Evolutionary conservation across 92 coral and sea anemone genomes (phyloP).

Genomic region (Zoanthus sansibaricus): DNA sequence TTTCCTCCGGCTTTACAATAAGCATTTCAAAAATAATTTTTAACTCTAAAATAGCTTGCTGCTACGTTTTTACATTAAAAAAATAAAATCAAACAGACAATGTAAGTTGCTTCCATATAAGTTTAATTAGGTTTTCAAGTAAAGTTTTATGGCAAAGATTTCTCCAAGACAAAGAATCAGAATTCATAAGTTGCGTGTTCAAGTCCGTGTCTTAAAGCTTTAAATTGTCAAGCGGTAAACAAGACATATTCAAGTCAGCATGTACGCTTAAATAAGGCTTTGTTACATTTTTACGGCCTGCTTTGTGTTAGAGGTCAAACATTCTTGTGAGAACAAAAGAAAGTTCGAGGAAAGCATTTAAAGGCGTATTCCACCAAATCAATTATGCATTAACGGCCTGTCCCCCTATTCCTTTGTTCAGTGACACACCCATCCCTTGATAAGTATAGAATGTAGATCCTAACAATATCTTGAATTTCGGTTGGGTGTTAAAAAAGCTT

Average conservation of each 20-base stretch:
- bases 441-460: not conserved
- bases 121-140: not conserved
- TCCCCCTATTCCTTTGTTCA: conserved; percentile 14
- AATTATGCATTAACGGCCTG: not conserved
- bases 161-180: not conserved
- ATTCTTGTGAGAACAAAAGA: conserved; percentile 8
- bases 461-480: not conserved
- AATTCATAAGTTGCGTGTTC: not conserved
- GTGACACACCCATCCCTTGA: conserved; percentile 30
- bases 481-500: not conserved
- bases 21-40: not conserved
- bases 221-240: not conserved
- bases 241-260: not conserved
- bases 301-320: conserved; percentile 14
- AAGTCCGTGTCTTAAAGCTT: not conserved
- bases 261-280: conserved; percentile 5
- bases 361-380: not conserved
- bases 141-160: too few species aligned
- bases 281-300: not conserved
- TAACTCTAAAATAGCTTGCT: not conserved
- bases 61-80: not conserved
- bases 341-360: not conserved
- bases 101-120: not conserved
- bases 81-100: not conserved
- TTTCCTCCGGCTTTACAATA: not conserved